A percentile compares a stretch with the other conserved stretches of the same genome.
Conservation (phyloP, 2,797 vertebrate species). For the Tiaroga cobitis region DNA sequence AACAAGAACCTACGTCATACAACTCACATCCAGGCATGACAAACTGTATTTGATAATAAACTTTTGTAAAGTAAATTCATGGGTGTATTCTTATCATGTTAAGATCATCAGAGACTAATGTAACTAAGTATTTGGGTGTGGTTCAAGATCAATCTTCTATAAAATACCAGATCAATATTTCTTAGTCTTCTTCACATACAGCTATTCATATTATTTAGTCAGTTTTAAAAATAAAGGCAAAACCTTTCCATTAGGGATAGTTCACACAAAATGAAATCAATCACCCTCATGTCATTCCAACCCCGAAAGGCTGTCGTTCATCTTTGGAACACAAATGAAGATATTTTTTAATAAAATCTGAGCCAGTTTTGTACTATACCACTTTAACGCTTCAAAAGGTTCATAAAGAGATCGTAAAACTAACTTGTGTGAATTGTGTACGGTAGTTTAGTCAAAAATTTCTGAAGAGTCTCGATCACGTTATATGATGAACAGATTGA, state of each 20-base stretch:
- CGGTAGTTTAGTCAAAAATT: too few relatives aligned
- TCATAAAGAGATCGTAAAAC: too few relatives aligned
- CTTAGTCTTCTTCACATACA: background rate
- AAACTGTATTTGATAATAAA: background rate
- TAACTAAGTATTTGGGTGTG: background rate
- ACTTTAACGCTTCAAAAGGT: too few relatives aligned
- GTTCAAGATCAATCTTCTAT: background rate
- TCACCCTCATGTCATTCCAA: too few relatives aligned
- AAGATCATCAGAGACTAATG: background rate
- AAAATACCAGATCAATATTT: background rate
- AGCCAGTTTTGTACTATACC: background rate
- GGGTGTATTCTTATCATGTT: background rate
- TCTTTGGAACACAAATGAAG: background rate
- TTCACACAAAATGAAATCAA: too few relatives aligned
- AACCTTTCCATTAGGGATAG: background rate
- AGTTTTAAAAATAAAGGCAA: background rate
- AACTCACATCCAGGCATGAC: background rate
- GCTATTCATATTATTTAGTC: background rate
- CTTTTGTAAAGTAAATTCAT: background rate
- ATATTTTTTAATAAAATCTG: background rate
- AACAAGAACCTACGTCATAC: background rate
- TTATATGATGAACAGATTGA: too few relatives aligned
- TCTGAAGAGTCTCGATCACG: too few relatives aligned
- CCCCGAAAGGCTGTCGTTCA: background rate
- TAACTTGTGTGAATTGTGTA: too few relatives aligned